phyloP scores from a whole-genome alignment of 2,888 invertebrate species.

The Spisula solida region DNA sequence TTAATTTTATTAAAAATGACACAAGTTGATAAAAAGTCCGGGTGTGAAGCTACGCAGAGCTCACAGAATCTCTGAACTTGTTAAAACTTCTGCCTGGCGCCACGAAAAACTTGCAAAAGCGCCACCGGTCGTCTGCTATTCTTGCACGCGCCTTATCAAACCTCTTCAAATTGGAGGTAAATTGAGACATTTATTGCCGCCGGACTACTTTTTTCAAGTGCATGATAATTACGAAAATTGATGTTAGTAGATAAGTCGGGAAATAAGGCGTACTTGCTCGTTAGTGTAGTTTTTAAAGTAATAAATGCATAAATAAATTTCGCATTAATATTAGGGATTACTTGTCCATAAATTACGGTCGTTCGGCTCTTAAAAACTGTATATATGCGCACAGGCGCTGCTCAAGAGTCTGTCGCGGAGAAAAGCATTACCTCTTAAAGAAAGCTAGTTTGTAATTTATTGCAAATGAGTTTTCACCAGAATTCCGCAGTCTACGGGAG shows the following conservation, averaged over 20 bases:
- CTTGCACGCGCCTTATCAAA: slow-evolving; percentile 45
- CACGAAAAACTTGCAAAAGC: slow-evolving; percentile 65
- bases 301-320: slow-evolving; percentile 32
- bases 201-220: slow-evolving; percentile 52
- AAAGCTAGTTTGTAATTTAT: slow-evolving; percentile 17
- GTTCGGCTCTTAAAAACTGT: slow-evolving; percentile 9
- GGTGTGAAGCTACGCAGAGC: slow-evolving; percentile 61
- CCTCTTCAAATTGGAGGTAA: slow-evolving; percentile 54
- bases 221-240: slow-evolving; percentile 47
- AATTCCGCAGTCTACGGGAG: slow-evolving; percentile 12
- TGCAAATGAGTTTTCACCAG: slow-evolving; percentile 20
- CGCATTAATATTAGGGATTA: slow-evolving; percentile 11
- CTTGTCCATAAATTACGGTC: neutral
- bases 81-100: slow-evolving; percentile 68
- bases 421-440: slow-evolving; percentile 27
- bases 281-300: slow-evolving; percentile 24
- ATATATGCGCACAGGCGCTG: slow-evolving; percentile 9
- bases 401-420: slow-evolving; percentile 21
- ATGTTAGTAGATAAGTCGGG: slow-evolving; percentile 36
- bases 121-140: slow-evolving; percentile 53
- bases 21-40: slow-evolving; percentile 42
- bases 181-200: slow-evolving; percentile 51
- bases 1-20: slow-evolving; percentile 51
- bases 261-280: slow-evolving; percentile 28
- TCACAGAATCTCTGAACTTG: slow-evolving; percentile 61